Evolutionary conservation across 2,888 invertebrate genomes (phyloP), one percentile per base, ranked within the genome.

Genomic region (Onchidella celtica): DNA sequence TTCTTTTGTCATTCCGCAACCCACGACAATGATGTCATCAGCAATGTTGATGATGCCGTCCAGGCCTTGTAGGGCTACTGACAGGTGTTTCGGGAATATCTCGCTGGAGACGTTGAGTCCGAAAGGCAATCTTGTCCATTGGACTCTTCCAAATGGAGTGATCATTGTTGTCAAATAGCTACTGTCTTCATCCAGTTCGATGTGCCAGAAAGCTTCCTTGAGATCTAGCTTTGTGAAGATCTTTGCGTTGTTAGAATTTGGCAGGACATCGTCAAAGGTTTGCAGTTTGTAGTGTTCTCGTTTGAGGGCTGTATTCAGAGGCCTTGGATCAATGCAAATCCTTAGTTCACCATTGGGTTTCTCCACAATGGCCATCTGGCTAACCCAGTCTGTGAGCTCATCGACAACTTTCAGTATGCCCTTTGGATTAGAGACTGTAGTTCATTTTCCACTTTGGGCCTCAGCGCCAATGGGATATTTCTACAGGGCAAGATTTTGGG

Each of bases 161-260:
- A n/a, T n/a, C n/a, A n/a, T n/a, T n/a, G n/a, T n/a, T n/a, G n/a
- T n/a, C n/a, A n/a, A n/a, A n/a, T 65, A 2, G 40, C 85, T 84
- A 1, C 84, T 85, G 40, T 85, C 75, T 61, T 85, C 66, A 73
- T 86, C 83, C 32, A 85, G 72, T 47, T 63, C 57, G 0, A 86
- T 78, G 61, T 86, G 87, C 84, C 85, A 87, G 65, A 80, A 87
- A 32, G 85, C 86, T 34, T n/a, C n/a, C n/a, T n/a, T n/a, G n/a
- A n/a, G n/a, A n/a, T 89, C 82, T 0, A 88, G 79, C 69, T 88
- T 86, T 24, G 84, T 85, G 68, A 87, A 87, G 6, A 86, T 32
- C 57, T 83, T 85, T 14, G 85, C 84, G 40, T 83, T 81, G 9
- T 77, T 27, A 9, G 87, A 65, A 59, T 83, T 84, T 27, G 86